Evolutionary conservation across 2,113 vertebrate genomes (phyloP).

Genomic region (Siniperca knerii): DNA sequence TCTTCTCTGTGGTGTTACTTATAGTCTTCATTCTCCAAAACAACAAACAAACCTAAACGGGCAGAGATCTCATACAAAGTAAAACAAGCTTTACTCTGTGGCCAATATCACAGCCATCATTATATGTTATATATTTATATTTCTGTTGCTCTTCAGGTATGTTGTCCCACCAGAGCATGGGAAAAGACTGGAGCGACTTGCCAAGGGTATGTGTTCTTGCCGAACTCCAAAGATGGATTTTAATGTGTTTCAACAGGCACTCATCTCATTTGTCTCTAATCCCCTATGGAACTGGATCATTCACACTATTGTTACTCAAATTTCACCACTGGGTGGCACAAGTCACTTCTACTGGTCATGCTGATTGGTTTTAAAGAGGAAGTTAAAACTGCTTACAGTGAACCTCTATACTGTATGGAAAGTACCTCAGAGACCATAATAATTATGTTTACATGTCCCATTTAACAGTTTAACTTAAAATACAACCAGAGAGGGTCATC

Average conservation of each 20-base stretch:
- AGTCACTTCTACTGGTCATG: background rate
- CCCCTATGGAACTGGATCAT: background rate
- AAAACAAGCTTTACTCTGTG: background rate
- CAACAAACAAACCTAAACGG: background rate
- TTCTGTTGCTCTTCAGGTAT: slow-evolving; percentile 86
- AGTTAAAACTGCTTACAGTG: background rate
- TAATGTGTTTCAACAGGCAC: background rate
- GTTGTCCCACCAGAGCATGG: slow-evolving; percentile 95
- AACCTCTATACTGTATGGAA: background rate
- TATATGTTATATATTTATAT: background rate
- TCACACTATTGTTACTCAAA: background rate
- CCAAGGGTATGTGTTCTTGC: slow-evolving; percentile 88
- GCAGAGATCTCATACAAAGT: background rate
- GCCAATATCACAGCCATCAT: background rate
- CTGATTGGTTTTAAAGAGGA: background rate
- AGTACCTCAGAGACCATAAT: background rate
- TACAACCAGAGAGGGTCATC: background rate
- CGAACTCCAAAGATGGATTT: background rate
- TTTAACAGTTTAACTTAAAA: background rate
- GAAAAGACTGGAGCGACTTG: slow-evolving; percentile 94
- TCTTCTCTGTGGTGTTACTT: background rate
- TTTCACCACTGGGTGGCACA: background rate
- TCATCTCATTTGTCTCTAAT: background rate
- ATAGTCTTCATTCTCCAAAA: background rate
- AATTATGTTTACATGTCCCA: background rate